Evolutionary conservation across 2,113 vertebrate species (phyloP).

Genomic region (Gymnarchus niloticus): DNA sequence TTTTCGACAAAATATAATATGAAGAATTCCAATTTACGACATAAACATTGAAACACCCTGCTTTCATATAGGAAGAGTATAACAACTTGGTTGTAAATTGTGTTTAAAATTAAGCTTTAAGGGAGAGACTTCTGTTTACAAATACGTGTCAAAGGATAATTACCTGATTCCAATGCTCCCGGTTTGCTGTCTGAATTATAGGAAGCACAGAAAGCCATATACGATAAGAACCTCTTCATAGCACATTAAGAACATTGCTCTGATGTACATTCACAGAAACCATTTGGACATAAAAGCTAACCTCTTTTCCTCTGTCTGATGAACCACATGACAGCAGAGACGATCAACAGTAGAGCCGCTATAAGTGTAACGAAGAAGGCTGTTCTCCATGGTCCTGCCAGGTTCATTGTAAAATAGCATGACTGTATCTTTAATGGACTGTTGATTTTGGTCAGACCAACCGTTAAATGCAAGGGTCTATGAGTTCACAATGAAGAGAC

Average conservation of each 20-base stretch:
- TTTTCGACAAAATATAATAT: neutral
- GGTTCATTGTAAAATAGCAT: neutral
- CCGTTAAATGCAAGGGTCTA: neutral
- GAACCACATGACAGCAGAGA: neutral
- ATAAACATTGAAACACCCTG: neutral
- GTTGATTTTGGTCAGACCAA: neutral
- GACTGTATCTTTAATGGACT: neutral
- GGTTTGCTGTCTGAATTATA: too few relatives aligned
- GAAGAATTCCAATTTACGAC: neutral
- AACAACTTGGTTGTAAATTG: too few relatives aligned
- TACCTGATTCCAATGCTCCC: too few relatives aligned
- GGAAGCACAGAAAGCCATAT: too few relatives aligned
- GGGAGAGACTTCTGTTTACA: too few relatives aligned
- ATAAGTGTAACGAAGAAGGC: neutral
- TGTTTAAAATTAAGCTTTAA: too few relatives aligned
- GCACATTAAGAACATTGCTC: too few relatives aligned
- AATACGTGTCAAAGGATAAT: too few relatives aligned
- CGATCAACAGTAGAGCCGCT: neutral
- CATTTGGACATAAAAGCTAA: neutral
- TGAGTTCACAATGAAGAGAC: neutral
- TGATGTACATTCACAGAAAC: too few relatives aligned
- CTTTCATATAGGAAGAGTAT: neutral
- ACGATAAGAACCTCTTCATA: too few relatives aligned
- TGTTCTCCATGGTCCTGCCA: neutral
- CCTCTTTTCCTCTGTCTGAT: constrained; percentile 17